phyloP scores from a whole-genome alignment of 2,888 invertebrate genomes.

The Spodoptera littoralis region DNA sequence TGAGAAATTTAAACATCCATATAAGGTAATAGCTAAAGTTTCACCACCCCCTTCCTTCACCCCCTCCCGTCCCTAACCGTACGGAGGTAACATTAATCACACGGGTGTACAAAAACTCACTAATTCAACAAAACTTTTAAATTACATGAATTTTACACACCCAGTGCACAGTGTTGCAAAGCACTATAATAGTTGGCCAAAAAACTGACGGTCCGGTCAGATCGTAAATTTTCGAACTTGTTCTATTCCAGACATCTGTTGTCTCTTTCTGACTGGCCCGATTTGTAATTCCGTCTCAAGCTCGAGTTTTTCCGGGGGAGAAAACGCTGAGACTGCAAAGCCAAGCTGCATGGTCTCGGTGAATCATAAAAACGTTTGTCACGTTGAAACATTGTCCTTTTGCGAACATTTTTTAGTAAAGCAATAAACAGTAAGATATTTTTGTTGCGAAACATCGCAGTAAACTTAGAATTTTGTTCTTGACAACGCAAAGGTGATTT shows the following conservation, averaged over 20 bases:
- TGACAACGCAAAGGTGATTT: conserved; percentile 45
- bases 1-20: conserved; percentile 80
- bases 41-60: conserved; percentile 28
- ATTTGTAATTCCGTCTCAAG: conserved; percentile 59
- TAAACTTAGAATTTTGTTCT: conserved; percentile 22
- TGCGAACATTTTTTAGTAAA: conserved; percentile 49
- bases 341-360: conserved; percentile 46
- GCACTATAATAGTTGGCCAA: conserved; percentile 63
- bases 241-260: conserved; percentile 67
- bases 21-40: conserved; percentile 80
- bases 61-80: conserved; percentile 23
- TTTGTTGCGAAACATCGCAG: conserved; percentile 20
- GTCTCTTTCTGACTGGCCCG: conserved; percentile 60
- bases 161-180: conserved; percentile 61
- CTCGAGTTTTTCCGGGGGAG: conserved; percentile 53
- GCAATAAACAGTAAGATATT: conserved; percentile 44
- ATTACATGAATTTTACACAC: conserved; percentile 70
- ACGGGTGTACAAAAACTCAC: conserved; percentile 65
- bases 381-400: conserved; percentile 44
- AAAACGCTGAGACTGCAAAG: conserved; percentile 47
- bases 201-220: conserved; percentile 66
- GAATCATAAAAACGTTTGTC: conserved; percentile 52
- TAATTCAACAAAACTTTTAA: conserved; percentile 69
- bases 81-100: conserved; percentile 71
- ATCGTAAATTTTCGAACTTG: conserved; percentile 71